Percentiles rank a stretch among this genome's conserved stretches.
These are phyloP conservation scores for Rhinolophus sinicus DNA, from an alignment of 2,113 vertebrate genomes.

Conservation along the genomic window DNA sequence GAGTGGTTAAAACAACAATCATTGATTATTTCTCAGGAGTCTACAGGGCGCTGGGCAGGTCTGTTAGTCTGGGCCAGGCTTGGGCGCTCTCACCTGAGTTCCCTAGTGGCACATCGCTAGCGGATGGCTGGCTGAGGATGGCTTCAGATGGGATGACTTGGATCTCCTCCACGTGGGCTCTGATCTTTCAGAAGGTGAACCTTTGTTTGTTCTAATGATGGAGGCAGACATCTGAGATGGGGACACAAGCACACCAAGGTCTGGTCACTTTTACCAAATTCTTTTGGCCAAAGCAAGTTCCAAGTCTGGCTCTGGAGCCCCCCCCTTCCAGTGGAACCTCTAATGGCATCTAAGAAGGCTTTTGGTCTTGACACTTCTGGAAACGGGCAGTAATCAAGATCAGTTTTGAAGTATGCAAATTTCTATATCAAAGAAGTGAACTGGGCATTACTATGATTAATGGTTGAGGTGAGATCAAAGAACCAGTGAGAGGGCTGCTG, in stretches of 20 bases:
- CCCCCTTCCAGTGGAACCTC: background rate
- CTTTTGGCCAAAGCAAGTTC: slow-evolving; percentile 27
- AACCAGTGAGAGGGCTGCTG: background rate
- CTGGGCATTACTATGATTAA: background rate
- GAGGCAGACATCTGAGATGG: background rate
- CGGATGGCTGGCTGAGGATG: background rate
- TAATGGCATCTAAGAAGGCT: background rate
- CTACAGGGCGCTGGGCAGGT: background rate
- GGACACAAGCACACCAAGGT: background rate
- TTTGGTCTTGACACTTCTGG: background rate
- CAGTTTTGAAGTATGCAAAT: background rate
- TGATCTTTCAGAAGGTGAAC: background rate
- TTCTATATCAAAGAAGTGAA: background rate
- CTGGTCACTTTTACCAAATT: background rate
- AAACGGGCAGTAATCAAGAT: background rate
- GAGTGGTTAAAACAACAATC: background rate
- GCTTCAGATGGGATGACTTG: background rate
- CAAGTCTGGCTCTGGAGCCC: background rate
- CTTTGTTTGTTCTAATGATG: background rate
- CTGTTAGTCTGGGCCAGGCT: background rate
- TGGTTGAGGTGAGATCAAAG: background rate
- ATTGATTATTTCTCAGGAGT: background rate
- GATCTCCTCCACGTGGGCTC: background rate
- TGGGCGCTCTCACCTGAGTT: background rate
- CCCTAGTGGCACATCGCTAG: background rate